A percentile compares a stretch with the other conserved stretches of the same genome.
These are phyloP conservation scores for Andrena hattorfiana DNA, from an alignment of 2,888 invertebrate genomes.

Conservation along the genomic window DNA sequence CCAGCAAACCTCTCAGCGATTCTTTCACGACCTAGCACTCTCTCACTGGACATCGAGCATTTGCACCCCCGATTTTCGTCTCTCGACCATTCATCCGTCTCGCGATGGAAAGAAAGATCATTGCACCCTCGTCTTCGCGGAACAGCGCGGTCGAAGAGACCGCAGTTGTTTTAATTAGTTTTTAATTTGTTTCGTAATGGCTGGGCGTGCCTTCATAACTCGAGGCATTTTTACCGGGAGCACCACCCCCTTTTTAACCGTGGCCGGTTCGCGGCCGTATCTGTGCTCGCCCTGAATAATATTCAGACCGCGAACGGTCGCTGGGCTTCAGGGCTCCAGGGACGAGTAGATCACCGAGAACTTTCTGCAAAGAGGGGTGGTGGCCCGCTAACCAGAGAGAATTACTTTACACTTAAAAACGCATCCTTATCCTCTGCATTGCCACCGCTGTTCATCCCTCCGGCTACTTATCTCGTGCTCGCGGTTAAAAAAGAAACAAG, in stretches of 20 bases:
- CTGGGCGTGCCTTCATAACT: slow-evolving; percentile 78
- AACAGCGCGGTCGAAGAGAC: slow-evolving; percentile 16
- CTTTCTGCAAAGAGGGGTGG: slow-evolving; percentile 70
- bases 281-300: slow-evolving; percentile 63
- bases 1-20: no score
- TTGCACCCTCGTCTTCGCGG: slow-evolving; percentile 31
- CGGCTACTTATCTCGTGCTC: slow-evolving; percentile 44
- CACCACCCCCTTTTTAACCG: slow-evolving; percentile 54
- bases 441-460: slow-evolving; percentile 39
- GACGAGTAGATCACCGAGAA: slow-evolving; percentile 79
- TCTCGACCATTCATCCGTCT: slow-evolving; percentile 11
- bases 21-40: background rate
- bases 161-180: slow-evolving; percentile 81
- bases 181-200: slow-evolving; percentile 82
- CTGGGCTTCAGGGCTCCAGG: slow-evolving; percentile 72
- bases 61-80: background rate
- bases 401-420: slow-evolving; percentile 80
- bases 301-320: slow-evolving; percentile 69
- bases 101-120: slow-evolving; percentile 51
- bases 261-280: slow-evolving; percentile 57
- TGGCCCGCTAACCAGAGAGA: slow-evolving; percentile 70
- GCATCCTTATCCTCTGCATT: slow-evolving; percentile 58
- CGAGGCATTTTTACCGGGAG: slow-evolving; percentile 73
- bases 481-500: background rate
- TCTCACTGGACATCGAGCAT: background rate